Conservation (phyloP, 2,888 invertebrate species). For the Thyatira batis region DNA sequence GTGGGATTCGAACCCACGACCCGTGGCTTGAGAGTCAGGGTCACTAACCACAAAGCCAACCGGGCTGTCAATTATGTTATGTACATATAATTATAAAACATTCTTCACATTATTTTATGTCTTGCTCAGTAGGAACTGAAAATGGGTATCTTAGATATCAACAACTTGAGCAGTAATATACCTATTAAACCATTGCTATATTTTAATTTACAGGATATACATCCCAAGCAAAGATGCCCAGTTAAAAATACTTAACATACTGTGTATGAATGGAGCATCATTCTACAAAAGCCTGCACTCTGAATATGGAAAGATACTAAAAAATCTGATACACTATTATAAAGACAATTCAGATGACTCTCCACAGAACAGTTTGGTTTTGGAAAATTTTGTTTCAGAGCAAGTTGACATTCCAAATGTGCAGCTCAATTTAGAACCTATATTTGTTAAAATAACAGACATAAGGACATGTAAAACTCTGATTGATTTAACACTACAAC, state of each 20-base stretch:
- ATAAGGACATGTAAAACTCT: conserved; percentile 57
- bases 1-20: no score
- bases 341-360: conserved; percentile 38
- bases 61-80: no score
- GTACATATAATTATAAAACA: no score
- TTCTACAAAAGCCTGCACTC: conserved; percentile 72
- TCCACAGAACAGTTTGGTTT: conserved; percentile 29
- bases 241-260: conserved; percentile 77
- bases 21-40: no score
- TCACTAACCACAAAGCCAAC: no score
- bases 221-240: conserved; percentile 79
- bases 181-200: no score
- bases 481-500: conserved; percentile 57
- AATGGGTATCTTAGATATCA: no score
- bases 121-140: no score
- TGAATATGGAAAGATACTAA: conserved; percentile 73
- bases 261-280: conserved; percentile 75
- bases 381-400: conserved; percentile 74
- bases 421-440: conserved; percentile 66
- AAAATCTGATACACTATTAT: conserved; percentile 68
- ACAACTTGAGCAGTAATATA: no score
- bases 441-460: conserved; percentile 62
- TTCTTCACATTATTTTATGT: no score
- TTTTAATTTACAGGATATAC: conserved; percentile 80
- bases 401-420: conserved; percentile 60